Base-by-base conservation (phyloP, 2,113 vertebrate species). In the Vimba vimba region DNA sequence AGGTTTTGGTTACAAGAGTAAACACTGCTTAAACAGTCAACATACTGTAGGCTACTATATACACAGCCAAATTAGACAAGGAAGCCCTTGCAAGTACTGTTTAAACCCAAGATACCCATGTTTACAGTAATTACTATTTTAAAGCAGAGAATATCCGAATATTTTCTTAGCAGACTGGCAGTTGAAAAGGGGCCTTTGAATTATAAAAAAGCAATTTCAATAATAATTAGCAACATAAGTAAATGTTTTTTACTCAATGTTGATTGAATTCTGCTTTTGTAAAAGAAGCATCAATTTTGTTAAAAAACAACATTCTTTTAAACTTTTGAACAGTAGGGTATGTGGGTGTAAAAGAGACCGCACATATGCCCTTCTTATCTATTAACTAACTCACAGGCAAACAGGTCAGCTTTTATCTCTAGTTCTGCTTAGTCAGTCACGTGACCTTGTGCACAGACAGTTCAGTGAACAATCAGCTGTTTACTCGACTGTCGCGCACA, bases 391-490 rank as follows among this genome's bases (percentile, higher is more conserved):
- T 80, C 50, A 33, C 13, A 30, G 66, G 86, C 8, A 52, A 69
- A 62, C 73, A 80, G 27, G 19, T 62, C 68, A n/a, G 66, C 25
- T 74, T 81, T 74, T 74, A 62, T 86, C 68, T 62, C 71, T 66
- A 30, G n/a, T 27, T 79, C 36, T 80, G 50, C 76, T 71, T 12
- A 79, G 47, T 13, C 13, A 33, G 52, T 81, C 78, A 86, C 19
- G 52, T 81, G 78, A 82, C 78, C 68, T 64, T 59, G 17, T 50
- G 71, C 78, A 59, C 50, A 84, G 71, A 76, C 74, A 71, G 68
- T 83, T 83, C 82, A 73, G 50, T 19, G 50, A 83, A 62, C 77
- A 76, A 86, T 83, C 79, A 69, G 36, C 80, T 77, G 79, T 83
- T 86, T 83, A 83, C 69, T 83, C 6, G 33, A 76, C 45, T 36